A percentile compares a stretch with the other conserved stretches of the same genome.
Conservation (phyloP, 2,797 vertebrate species). For the Mormyrus proboscirostris region DNA sequence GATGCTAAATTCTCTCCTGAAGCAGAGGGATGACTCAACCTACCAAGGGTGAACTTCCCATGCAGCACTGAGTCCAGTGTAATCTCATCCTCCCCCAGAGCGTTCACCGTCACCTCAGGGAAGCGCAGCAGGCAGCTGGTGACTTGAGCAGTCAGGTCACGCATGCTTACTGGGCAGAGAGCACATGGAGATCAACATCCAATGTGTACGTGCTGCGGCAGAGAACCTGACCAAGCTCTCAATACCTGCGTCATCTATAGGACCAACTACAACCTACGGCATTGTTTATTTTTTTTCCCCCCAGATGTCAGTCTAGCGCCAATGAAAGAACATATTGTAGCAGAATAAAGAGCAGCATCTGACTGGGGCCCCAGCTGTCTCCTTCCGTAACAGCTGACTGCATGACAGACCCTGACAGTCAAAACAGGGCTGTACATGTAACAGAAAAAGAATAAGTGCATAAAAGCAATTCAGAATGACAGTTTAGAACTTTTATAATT, state of each 20-base stretch:
- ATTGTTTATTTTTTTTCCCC: background rate
- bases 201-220: background rate
- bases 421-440: background rate
- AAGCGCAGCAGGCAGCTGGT: constrained; percentile 85
- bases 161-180: constrained; percentile 58
- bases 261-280: background rate
- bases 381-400: background rate
- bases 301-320: background rate
- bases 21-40: constrained; percentile 21
- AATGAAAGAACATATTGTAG: constrained; percentile 14
- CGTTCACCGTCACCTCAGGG: constrained; percentile 83
- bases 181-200: background rate
- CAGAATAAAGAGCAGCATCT: background rate
- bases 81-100: constrained; percentile 81
- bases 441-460: background rate
- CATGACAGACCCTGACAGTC: constrained; percentile 8
- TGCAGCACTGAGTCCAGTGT: constrained; percentile 72
- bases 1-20: background rate
- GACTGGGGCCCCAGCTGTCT: background rate
- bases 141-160: constrained; percentile 77
- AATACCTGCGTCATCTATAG: background rate
- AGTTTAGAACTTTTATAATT: background rate
- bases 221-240: background rate
- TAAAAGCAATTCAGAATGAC: background rate
- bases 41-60: constrained; percentile 82